Conservation (phyloP, 2,113 vertebrate species). For the Sciurus niger region DNA sequence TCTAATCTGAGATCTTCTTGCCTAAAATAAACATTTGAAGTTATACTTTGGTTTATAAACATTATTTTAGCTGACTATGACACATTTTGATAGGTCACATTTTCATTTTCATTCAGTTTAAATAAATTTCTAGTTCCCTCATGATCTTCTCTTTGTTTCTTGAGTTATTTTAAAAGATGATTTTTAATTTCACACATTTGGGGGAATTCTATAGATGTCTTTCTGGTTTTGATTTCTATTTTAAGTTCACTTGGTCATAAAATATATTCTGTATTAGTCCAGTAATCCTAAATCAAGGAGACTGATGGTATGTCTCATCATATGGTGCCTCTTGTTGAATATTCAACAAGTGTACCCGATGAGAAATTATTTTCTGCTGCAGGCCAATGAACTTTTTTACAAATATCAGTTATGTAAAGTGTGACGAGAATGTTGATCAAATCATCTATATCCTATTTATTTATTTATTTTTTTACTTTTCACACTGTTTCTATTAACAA, state of each 20-base stretch:
- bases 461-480: background rate
- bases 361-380: background rate
- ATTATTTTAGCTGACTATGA: background rate
- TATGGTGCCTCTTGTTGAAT: background rate
- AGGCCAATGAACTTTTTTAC: no score
- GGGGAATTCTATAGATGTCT: background rate
- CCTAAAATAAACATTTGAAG: background rate
- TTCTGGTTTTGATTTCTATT: slow-evolving; percentile 15
- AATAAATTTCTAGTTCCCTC: background rate
- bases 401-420: no score
- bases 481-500: background rate
- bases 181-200: background rate
- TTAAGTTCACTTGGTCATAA: background rate
- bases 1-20: background rate
- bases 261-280: background rate
- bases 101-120: background rate
- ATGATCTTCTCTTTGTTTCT: background rate
- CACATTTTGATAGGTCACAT: background rate
- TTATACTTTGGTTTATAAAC: background rate
- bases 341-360: background rate
- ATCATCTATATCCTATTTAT: background rate
- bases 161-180: background rate
- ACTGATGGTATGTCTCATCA: background rate
- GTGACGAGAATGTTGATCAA: background rate
- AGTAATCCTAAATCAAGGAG: background rate